Base-by-base conservation (phyloP, 2,797 vertebrate species). In the Aulostomus chinensis region DNA sequence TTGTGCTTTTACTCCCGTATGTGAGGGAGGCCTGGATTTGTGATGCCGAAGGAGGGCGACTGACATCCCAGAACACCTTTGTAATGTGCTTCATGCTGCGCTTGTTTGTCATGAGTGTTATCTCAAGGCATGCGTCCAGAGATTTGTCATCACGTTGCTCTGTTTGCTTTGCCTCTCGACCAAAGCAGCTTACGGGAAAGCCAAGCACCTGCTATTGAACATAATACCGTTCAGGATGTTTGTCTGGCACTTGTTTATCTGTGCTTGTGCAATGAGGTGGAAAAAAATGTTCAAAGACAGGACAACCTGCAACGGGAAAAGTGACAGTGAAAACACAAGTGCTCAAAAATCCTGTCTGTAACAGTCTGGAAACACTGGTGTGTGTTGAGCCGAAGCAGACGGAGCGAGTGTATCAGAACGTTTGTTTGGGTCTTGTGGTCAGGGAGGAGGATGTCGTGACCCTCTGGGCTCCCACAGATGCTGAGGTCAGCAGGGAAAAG, bases 171-270 rank as follows among this genome's bases (percentile, higher is more conserved):
- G 74, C 58, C 54, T 71, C 69, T 76, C 25, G 25, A 74, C 62
- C 65, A 66, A 34, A 74, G 58, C 62, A 9, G 54, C 76, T 76
- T 68, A 73, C 52, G 58, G 53, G 50, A 82, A 73, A 7, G 13
- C 29, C 26, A 18, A 36, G 58, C 80, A 84, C 43, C 73, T 84
- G 76, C 70, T 66, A 57, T 48, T 48, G 55, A 78, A 54, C 62
- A 65, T 76, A 73, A 69, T 51, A 72, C 55, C 56, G 25, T 56
- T 80, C 68, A 66, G 79, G 81, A 84, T 75, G 76, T 84, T 83
- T 80, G 68, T 51, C 65, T 58, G 35, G 21, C 6, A 14, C 74
- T 67, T 86, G 82, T 88, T 87, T 81, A 78, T 80, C 78, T 69
- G 56, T 49, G 50, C 68, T 75, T 83, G 75, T 47, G 57, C 60